Evolutionary conservation across 2,888 invertebrate genomes (phyloP), one percentile per base, ranked within the genome.

Genomic region (Lasioglossum marginatum): DNA sequence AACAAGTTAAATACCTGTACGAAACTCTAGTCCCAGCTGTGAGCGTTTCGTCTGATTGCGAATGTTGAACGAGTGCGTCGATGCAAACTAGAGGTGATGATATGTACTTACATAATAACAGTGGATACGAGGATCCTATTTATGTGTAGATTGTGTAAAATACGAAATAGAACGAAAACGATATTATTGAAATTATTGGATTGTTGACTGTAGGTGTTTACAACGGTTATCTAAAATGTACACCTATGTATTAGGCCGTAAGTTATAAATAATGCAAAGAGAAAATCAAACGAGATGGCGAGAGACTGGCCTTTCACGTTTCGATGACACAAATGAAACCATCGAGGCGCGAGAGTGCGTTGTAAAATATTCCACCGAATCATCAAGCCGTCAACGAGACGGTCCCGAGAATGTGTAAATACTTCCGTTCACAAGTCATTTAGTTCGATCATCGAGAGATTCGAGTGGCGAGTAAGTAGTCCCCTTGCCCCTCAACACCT

Each of bases 71-170:
- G 72, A 76, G 27, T 34, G 83, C 43, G n/a, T 77, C 76, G 70
- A 82, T 79, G 86, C 80, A 16, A 52, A 73, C 43, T 82, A 80
- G 74, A 23, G 74, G 34, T 81, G 86, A 74, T 79, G 60, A 82
- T 70, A n/a, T n/a, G n/a, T n/a, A n/a, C n/a, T n/a, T n/a, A 81
- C 82, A 83, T 88, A 90, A 85, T 83, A 77, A 68, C 79, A 83
- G 71, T 86, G 81, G 77, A 82, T 81, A 86, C 71, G 87, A 80
- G 80, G 81, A 82, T 87, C 81, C 82, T 57, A 80, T 91, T 85
- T 91, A 89, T 92, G 91, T 92, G 89, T 92, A 93, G 92, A 92
- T 89, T 89, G 88, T 92, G 87, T 90, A 92, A 89, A 90, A 88
- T 91, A 92, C 72, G 87, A 78, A 81, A 86, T 89, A 90, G 85